phyloP scores from a whole-genome alignment of 2,113 vertebrate species.

The Sminthopsis crassicaudata region DNA sequence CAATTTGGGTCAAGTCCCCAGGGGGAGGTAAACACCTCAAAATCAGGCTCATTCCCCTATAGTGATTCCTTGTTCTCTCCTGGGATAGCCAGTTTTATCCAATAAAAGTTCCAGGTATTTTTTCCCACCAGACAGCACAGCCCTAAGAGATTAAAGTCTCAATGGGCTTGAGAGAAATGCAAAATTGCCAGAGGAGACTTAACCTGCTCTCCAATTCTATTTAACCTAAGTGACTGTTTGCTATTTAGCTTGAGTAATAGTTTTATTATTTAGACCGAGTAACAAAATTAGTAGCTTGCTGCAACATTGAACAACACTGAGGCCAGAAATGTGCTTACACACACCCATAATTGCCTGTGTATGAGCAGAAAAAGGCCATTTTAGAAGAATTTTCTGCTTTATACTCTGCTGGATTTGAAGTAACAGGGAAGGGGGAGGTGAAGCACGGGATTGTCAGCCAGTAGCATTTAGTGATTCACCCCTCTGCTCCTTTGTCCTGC shows the following conservation, averaged over 20 bases:
- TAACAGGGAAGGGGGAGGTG: neutral
- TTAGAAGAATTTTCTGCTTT: neutral
- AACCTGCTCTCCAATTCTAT: neutral
- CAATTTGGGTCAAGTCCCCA: neutral
- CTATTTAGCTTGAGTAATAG: neutral
- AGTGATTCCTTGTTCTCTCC: neutral
- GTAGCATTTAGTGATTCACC: neutral
- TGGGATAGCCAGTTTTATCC: neutral
- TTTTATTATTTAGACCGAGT: neutral
- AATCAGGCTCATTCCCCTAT: neutral
- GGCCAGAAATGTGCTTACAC: neutral
- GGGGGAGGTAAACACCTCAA: neutral
- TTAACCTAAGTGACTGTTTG: neutral
- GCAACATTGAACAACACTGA: neutral
- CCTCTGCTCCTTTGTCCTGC: neutral
- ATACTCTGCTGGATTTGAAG: neutral
- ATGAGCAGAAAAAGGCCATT: neutral
- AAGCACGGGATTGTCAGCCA: neutral
- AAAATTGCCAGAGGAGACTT: neutral
- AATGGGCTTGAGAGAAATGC: neutral
- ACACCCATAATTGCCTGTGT: neutral
- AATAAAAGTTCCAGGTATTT: neutral
- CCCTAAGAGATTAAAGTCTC: neutral
- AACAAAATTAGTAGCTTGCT: neutral
- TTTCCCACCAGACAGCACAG: neutral